Evolutionary conservation across 1,140 invertebrate genomes (phyloP).

Genomic region (Asobara japonica): DNA sequence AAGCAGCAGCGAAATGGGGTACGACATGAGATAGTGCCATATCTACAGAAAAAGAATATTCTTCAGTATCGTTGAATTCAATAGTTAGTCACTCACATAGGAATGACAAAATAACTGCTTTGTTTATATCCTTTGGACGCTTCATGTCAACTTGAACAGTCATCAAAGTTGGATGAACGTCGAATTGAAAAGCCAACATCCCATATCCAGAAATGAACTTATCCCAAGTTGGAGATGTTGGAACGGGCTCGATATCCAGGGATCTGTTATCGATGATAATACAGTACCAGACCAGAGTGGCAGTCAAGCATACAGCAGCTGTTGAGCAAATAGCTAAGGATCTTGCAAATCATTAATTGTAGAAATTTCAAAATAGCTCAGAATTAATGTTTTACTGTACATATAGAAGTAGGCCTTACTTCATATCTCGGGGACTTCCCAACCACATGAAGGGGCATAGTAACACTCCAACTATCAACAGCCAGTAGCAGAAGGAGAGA

Average conservation of each 20-base stretch:
- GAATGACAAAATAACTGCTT: slow-evolving; percentile 74
- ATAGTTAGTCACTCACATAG: slow-evolving; percentile 57
- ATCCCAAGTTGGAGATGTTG: slow-evolving; percentile 56
- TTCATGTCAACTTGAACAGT: slow-evolving; percentile 85
- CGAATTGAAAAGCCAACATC: slow-evolving; percentile 72
- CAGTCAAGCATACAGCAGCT: slow-evolving; percentile 45
- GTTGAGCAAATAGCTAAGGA: slow-evolving; percentile 52
- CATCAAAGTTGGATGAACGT: slow-evolving; percentile 81
- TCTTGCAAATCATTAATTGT: slow-evolving; percentile 45
- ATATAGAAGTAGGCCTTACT: slow-evolving; percentile 66
- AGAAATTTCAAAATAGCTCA: background rate
- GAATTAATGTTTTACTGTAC: slow-evolving; percentile 12
- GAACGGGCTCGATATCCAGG: slow-evolving; percentile 44
- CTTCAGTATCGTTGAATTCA: background rate
- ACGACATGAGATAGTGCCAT: too few relatives aligned
- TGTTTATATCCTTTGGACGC: slow-evolving; percentile 72
- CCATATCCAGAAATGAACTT: slow-evolving; percentile 63
- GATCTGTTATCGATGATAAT: slow-evolving; percentile 54
- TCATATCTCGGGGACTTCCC: slow-evolving; percentile 86
- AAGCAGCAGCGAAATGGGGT: too few relatives aligned
- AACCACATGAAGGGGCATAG: slow-evolving; percentile 83
- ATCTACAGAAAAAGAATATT: too few relatives aligned
- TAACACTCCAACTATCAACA: slow-evolving; percentile 74
- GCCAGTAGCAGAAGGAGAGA: slow-evolving; percentile 81
- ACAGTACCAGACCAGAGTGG: slow-evolving; percentile 59